Conservation (phyloP, 2,797 vertebrate species). For the Botia kubotai region DNA sequence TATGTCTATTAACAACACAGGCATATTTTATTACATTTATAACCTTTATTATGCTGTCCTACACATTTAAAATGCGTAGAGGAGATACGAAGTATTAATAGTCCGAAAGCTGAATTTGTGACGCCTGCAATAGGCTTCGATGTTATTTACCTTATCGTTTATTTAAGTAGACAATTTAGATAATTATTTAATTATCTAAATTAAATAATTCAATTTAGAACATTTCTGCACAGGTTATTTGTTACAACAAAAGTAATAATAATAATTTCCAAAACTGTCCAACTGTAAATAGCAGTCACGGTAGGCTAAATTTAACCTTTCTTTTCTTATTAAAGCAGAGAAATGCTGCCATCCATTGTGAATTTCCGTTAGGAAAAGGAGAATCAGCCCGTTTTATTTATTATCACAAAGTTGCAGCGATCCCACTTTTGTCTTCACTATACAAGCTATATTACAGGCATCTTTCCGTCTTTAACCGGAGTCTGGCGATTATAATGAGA, state of each 20-base stretch:
- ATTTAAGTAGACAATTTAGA: background rate
- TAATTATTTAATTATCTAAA: background rate
- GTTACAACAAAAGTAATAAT: background rate
- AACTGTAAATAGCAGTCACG: too few relatives aligned
- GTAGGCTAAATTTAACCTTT: too few relatives aligned
- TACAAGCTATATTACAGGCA: background rate
- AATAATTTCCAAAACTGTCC: background rate
- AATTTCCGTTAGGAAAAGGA: background rate
- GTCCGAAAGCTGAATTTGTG: background rate
- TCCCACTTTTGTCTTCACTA: background rate
- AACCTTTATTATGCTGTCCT: too few relatives aligned
- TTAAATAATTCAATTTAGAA: too few relatives aligned
- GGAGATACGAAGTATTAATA: too few relatives aligned
- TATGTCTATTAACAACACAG: background rate
- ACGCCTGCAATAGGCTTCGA: background rate
- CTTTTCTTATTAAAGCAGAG: too few relatives aligned
- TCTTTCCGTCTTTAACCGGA: conserved; percentile 9
- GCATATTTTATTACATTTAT: background rate
- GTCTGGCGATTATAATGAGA: conserved; percentile 30
- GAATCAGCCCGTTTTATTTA: too few relatives aligned
- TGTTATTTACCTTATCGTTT: background rate
- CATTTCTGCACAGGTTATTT: background rate
- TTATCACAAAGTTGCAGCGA: background rate
- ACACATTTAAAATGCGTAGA: background rate
- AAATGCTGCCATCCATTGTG: background rate